These are phyloP conservation scores for Rhabdophis nuchalis DNA, from an alignment of 2,797 vertebrate genomes.

Conservation along the genomic window DNA sequence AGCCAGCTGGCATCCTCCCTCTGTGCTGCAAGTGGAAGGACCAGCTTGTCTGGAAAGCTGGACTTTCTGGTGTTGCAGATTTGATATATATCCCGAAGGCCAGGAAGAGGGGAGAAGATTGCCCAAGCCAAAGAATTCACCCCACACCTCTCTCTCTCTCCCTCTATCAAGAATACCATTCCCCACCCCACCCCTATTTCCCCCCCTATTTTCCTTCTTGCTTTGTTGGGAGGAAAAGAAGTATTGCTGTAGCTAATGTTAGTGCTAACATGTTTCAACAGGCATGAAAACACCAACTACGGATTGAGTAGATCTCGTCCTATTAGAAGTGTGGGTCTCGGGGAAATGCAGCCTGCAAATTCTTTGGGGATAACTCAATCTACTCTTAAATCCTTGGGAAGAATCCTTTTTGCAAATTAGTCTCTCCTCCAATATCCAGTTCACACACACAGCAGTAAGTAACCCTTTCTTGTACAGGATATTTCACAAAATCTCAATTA, in stretches of 20 bases:
- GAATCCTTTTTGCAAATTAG: neutral
- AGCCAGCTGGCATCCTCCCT: neutral
- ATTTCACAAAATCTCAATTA: neutral
- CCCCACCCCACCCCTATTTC: rapidly evolving
- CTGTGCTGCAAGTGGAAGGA: neutral
- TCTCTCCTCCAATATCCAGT: neutral
- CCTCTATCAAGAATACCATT: neutral
- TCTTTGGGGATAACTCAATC: neutral
- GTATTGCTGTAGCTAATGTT: neutral
- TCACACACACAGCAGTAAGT: too few species aligned
- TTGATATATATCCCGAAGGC: neutral
- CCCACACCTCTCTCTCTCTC: neutral
- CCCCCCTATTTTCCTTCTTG: neutral
- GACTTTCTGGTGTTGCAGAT: neutral
- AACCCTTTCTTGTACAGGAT: neutral
- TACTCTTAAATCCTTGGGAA: neutral
- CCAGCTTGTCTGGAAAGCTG: neutral
- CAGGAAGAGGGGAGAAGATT: neutral
- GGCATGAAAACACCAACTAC: neutral
- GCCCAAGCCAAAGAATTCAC: neutral
- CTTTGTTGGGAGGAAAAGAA: neutral
- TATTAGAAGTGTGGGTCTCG: neutral
- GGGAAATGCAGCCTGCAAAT: neutral
- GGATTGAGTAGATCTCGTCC: neutral
- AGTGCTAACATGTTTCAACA: neutral